Percentiles rank a stretch among this genome's conserved stretches.
phyloP scores from a whole-genome alignment of 2,888 invertebrate genomes.

The Seladonia tumulorum region DNA sequence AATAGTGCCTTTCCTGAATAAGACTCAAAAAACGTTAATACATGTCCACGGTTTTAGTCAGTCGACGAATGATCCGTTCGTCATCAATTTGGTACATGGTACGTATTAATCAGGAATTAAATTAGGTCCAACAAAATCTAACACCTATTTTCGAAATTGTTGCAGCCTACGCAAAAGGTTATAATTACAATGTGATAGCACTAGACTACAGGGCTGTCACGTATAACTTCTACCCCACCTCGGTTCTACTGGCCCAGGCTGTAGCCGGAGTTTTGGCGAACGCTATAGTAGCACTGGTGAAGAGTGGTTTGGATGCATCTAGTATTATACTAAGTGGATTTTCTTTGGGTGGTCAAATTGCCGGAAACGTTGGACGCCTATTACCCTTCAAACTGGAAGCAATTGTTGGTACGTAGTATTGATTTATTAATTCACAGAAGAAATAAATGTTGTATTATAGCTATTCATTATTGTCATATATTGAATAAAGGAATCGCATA shows the following conservation, averaged over 20 bases:
- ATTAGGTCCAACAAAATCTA: background rate
- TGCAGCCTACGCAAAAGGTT: background rate
- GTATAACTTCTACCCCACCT: background rate
- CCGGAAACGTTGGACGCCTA: background rate
- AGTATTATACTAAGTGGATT: background rate
- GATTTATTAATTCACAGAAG: background rate
- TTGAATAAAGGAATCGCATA: no score
- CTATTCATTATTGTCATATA: no score
- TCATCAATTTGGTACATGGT: background rate
- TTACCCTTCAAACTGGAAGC: accelerated
- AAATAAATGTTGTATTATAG: no score
- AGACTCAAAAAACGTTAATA: background rate
- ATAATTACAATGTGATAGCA: background rate
- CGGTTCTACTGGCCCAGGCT: background rate
- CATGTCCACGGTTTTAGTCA: background rate
- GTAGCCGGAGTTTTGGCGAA: background rate
- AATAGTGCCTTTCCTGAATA: background rate
- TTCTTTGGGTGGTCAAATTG: background rate
- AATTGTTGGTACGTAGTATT: background rate
- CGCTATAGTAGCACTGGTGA: background rate
- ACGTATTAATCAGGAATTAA: background rate
- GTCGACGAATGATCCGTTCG: background rate
- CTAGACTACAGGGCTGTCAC: background rate
- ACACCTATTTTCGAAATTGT: background rate
- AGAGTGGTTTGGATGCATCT: accelerated